Evolutionary conservation across 2,797 vertebrate genomes (phyloP), one percentile per base, ranked within the genome.

Genomic region (Meda fulgida): DNA sequence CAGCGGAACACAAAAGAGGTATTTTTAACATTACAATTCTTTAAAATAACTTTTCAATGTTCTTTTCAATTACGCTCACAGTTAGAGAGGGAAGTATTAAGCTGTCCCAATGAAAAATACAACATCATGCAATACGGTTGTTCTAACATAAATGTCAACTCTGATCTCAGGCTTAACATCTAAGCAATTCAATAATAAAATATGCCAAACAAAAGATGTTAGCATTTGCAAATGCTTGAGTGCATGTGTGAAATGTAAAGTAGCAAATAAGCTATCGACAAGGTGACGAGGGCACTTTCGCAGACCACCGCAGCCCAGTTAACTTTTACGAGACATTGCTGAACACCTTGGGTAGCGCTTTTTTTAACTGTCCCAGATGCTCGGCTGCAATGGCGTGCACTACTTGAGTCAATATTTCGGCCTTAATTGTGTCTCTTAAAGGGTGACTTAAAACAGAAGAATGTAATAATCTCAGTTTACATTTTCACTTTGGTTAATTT

Each of bases 281-380:
- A 79, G 78, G 90, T 89, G 92, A 92, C 86, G 88, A 90, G 90
- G 91, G 90, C 63, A 89, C 92, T 89, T 91, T 91, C 23, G 86
- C 88, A 81, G 87, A 91, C 89, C 90, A 78, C 89, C 66, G 87
- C 92, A 93, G 84, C 93, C 93, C 93, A 91, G 93, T 95, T 93
- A 95, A 95, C 88, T 93, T 86, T 96, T 95, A 95, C 92, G 90
- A 91, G 91, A 85, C 89, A 81, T 91, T 92, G 89, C 90, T 88
- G 91, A 94, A 94, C 94, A 94, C 93, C 93, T 94, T 90, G 91
- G 91, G 93, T 93, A 93, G 92, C 87, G 86, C 88, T 18, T 48
- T 67, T 79, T 92, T 93, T 95, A 94, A 95, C 92, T 92, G 93
- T 88, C 76, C 95, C 95, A 94, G 94, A 95, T 96, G 94, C 93